Percentiles rank a stretch among this genome's conserved stretches.
phyloP scores from a whole-genome alignment of 2,113 vertebrate genomes.

The Rhipidura dahli region DNA sequence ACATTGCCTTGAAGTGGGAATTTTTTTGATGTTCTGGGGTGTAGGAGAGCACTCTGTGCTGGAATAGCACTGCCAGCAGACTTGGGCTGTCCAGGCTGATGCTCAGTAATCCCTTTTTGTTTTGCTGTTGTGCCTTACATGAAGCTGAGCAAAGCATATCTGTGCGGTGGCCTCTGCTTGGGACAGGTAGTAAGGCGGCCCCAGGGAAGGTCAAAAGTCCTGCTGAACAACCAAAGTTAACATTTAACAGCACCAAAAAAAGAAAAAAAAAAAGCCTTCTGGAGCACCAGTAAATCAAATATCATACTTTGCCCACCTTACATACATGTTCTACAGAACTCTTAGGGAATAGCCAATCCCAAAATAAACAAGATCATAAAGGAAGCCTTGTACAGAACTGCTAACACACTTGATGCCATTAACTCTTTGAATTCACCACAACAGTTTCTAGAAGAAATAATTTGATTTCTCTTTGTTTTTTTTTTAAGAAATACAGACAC shows the following conservation, averaged over 20 bases:
- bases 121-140: rapidly evolving
- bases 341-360: not conserved
- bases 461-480: not conserved
- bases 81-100: not conserved
- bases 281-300: not conserved
- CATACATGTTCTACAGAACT: not conserved
- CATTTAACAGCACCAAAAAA: not conserved
- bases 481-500: not conserved
- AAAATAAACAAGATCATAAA: not conserved
- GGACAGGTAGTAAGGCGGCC: not conserved
- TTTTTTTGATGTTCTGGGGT: not conserved
- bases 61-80: not conserved
- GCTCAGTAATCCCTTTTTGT: not conserved
- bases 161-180: not conserved
- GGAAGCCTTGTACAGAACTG: not conserved
- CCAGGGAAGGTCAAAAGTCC: not conserved
- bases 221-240: not conserved
- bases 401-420: not conserved
- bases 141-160: not conserved
- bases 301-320: rapidly evolving
- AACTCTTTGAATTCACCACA: not conserved
- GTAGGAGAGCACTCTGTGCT: not conserved
- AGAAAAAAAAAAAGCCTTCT: not conserved
- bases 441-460: not conserved
- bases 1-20: not conserved